These are phyloP conservation scores for Chamaetylas fuelleborni DNA, from an alignment of 2,113 vertebrate species.

Conservation along the genomic window DNA sequence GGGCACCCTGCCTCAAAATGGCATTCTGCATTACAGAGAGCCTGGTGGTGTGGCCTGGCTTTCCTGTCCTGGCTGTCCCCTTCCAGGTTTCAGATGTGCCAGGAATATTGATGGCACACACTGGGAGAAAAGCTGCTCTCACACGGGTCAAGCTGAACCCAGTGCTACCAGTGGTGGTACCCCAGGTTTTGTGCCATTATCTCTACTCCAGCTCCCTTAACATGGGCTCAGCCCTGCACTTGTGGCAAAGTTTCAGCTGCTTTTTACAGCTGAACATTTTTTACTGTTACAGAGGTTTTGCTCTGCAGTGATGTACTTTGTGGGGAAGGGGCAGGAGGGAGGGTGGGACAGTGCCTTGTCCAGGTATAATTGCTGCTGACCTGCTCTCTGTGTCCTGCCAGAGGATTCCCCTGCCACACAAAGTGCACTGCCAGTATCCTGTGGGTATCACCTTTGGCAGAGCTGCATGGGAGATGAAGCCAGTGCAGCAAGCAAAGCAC, in stretches of 20 bases:
- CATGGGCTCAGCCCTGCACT: rapidly evolving
- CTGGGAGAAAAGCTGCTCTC: background rate
- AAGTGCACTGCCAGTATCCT: background rate
- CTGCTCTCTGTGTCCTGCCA: background rate
- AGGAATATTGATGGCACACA: background rate
- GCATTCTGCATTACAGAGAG: background rate
- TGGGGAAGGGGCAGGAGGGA: background rate
- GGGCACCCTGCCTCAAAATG: background rate
- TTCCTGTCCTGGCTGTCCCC: background rate
- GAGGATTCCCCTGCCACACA: background rate
- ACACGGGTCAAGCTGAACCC: rapidly evolving
- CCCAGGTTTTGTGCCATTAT: background rate
- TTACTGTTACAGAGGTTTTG: background rate
- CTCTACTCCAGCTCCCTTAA: background rate
- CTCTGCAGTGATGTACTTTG: background rate
- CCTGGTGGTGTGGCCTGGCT: background rate
- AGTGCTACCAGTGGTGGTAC: rapidly evolving
- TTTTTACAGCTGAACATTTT: background rate
- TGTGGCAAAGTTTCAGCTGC: background rate
- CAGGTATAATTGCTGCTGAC: background rate
- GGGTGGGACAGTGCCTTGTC: rapidly evolving
- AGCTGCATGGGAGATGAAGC: background rate
- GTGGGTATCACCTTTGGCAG: background rate
- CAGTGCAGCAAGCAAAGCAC: background rate
- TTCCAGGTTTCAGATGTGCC: background rate